Evolutionary conservation across 2,888 invertebrate species (phyloP), one percentile per base, ranked within the genome.

Genomic region (Brachyptera putata): DNA sequence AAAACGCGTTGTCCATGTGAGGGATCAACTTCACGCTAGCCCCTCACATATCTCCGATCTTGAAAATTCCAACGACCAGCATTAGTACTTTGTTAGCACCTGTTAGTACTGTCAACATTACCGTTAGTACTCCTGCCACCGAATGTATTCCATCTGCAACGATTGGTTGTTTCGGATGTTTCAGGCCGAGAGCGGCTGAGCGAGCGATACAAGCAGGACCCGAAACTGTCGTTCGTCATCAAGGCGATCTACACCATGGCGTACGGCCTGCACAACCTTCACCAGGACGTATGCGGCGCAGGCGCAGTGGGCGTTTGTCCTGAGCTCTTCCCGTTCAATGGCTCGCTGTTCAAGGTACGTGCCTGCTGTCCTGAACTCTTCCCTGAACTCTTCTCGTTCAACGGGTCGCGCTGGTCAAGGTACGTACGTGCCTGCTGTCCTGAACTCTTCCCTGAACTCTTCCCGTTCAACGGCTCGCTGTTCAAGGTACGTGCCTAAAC

Each of bases 191-290:
- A 86, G 73, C 77, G 75, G 22, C 72, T 84, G 58, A 71, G 74
- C 1, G 73, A 77, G 14, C 75, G 76, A 48, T 85, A 85, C 73
- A 80, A 80, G 58, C 86, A 86, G 71, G 90, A 91, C 74, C 84
- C 89, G 16, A 90, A 90, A 74, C 79, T 90, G 72, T 86, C 86
- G 66, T 87, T 89, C 71, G 87, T 90, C 37, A 84, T 86, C 69
- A 89, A 89, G 72, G 86, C 89, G 2, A 83, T 89, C 66, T 84
- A 85, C 75, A 85, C 87, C 2, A 81, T 89, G 74, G 89, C 88
- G 5, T 79, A 84, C 70, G 90, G 85, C 7, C 76, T 90, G 55
- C 84, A 87, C 71, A 80, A 79, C 68, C 85, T 89, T 85, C 82
- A 84, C 64, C 76, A 77, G 67, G 82, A 83, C 63, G 70, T 83